Evolutionary conservation across 2,888 invertebrate genomes (phyloP), one percentile per base, ranked within the genome.

Genomic region (Suillia variegata): DNA sequence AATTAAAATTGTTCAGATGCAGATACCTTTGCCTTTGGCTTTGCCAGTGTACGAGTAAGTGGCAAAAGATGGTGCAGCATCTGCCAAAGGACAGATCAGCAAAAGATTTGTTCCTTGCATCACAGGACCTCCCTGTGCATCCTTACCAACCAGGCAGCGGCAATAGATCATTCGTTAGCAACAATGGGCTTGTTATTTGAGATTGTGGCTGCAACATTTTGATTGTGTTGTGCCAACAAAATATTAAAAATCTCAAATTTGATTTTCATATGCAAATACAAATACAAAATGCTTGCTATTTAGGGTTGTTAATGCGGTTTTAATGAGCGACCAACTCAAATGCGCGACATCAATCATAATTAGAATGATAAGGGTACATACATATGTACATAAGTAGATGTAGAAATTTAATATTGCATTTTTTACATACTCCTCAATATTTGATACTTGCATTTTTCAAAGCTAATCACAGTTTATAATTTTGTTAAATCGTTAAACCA

Each of bases 201-300:
- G 74, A 73, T 73, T 75, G 70, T 74, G 49, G 49, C 38, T 54
- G 49, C 15, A 21, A n/a, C 38, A n/a, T n/a, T 49, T 56, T 31
- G 20, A 20, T 24, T 63, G 42, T 77, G 76, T 76, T 75, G 76
- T 74, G 75, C 75, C 76, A 75, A 77, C 75, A 75, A 57, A 67
- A 70, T 71, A 76, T 76, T 70, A 71, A 72, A n/a, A 77, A 69
- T 70, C 71, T 76, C 75, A 76, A 75, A 74, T 75, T 71, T 75
- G 68, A 72, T 75, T 72, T 73, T 67, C 70, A 68, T 71, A 65
- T 33, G 56, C 20, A 8, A 12, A 5, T 45, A 17, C 18, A 53
- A 54, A 21, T 42, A 61, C 48, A 48, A 17, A 45, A 4, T 42
- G 56, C 49, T 42, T 62, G 62, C 64, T 66, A 67, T 71, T 59